These are phyloP conservation scores for Torymus texanus DNA, from an alignment of 2,888 invertebrate species.

Conservation along the genomic window DNA sequence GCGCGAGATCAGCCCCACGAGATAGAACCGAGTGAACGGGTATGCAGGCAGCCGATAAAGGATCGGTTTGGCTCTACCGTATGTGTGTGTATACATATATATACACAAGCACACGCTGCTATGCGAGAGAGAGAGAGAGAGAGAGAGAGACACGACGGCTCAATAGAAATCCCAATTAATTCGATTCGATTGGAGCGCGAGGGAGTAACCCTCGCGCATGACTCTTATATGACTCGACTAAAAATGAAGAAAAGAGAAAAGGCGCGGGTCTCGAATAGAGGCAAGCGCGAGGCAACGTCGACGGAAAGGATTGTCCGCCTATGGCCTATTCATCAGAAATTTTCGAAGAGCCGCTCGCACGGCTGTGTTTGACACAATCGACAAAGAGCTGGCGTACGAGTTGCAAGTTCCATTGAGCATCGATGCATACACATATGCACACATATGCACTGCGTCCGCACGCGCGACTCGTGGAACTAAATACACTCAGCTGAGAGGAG, in stretches of 20 bases:
- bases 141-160: conserved; percentile 28
- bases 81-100: conserved; percentile 8
- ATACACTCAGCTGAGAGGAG: conserved; percentile 38
- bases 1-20: conserved; percentile 31
- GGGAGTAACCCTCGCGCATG: conserved; percentile 18
- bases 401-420: conserved; percentile 46
- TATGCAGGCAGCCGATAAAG: conserved; percentile 20
- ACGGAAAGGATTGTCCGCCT: conserved; percentile 43
- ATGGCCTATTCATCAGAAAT: conserved; percentile 51
- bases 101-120: too few relatives aligned
- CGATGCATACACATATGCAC: too few relatives aligned
- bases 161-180: conserved; percentile 56
- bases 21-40: conserved; percentile 11
- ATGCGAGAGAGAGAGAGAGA: too few relatives aligned
- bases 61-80: conserved; percentile 17
- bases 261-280: conserved; percentile 5
- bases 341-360: conserved; percentile 40
- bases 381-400: conserved; percentile 42
- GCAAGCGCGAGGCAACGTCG: conserved; percentile 47
- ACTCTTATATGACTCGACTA: conserved; percentile 44
- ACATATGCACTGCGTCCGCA: background rate
- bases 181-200: conserved; percentile 42
- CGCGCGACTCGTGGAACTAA: conserved; percentile 30
- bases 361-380: conserved; percentile 48
- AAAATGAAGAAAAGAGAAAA: conserved; percentile 26